A percentile compares a stretch with the other conserved stretches of the same genome.
Evolutionary conservation across 2,888 invertebrate genomes (phyloP).

Genomic region (Cybosia mesomella): DNA sequence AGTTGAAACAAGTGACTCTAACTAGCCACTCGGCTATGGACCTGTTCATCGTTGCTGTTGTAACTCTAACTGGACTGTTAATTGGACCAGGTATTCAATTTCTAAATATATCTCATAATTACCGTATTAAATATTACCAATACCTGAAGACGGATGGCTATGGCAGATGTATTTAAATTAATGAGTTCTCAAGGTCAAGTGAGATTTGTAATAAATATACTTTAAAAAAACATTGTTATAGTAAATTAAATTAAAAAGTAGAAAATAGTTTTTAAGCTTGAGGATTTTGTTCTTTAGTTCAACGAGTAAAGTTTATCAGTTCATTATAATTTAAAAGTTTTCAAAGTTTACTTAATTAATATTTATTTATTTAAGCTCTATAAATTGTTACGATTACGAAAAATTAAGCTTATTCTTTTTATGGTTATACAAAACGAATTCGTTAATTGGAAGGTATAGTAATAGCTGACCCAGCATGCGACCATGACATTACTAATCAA

Average conservation of each 20-base stretch:
- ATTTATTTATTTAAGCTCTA: too few species aligned
- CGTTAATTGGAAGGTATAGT: too few species aligned
- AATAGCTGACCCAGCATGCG: neutral
- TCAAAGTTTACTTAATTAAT: too few species aligned
- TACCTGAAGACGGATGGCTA: too few species aligned
- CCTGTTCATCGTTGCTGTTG: neutral
- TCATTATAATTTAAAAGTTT: too few species aligned
- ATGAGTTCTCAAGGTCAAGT: neutral
- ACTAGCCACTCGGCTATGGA: slow-evolving; percentile 3
- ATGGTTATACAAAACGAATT: too few species aligned
- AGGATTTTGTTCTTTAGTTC: neutral
- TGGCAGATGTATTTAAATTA: too few species aligned
- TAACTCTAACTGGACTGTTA: neutral
- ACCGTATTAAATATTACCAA: too few species aligned
- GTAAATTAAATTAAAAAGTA: too few species aligned
- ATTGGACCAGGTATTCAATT: neutral
- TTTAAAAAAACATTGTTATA: too few species aligned
- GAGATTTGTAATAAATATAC: neutral
- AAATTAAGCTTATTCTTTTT: neutral
- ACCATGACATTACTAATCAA: neutral
- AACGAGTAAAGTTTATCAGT: too few species aligned
- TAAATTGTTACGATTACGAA: neutral
- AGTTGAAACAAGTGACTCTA: neutral
- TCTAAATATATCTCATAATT: neutral
- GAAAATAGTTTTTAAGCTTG: too few species aligned